These are phyloP conservation scores for Drosophila albomicans DNA, from an alignment of 1,140 invertebrate genomes.

Conservation along the genomic window DNA sequence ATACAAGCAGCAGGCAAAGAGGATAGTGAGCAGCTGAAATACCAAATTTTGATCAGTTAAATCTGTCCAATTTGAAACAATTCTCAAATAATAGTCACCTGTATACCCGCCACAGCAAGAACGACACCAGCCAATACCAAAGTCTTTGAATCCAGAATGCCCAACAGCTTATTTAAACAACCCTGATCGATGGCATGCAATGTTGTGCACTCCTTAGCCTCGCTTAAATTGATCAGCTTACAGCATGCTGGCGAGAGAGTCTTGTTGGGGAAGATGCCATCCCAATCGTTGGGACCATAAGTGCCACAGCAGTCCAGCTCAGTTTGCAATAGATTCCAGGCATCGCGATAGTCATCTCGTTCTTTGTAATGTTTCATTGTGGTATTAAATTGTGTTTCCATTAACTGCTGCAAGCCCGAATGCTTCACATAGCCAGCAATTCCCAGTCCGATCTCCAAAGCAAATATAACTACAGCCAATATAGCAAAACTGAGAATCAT, in stretches of 20 bases:
- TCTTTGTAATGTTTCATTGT: conserved; percentile 89
- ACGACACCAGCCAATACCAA: conserved; percentile 91
- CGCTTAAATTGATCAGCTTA: conserved; percentile 86
- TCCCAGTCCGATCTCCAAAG: conserved; percentile 93
- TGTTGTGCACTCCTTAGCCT: conserved; percentile 86
- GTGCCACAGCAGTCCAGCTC: conserved; percentile 94
- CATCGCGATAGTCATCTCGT: conserved; percentile 87
- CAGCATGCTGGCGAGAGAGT: conserved; percentile 90
- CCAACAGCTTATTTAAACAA: conserved; percentile 89
- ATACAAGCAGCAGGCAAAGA: conserved; percentile 95
- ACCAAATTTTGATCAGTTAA: conserved; percentile 21
- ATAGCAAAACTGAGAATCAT: conserved; percentile 96
- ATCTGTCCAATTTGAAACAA: not conserved
- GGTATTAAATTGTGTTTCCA: conserved; percentile 88
- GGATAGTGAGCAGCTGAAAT: conserved; percentile 93
- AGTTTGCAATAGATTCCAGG: conserved; percentile 92
- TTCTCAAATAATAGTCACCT: conserved; percentile 85
- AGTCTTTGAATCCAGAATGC: conserved; percentile 89
- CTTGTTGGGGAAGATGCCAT: conserved; percentile 86
- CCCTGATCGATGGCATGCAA: conserved; percentile 86
- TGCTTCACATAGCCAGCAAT: conserved; percentile 94
- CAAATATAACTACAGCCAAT: conserved; percentile 92
- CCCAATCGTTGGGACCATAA: conserved; percentile 89
- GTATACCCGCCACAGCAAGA: conserved; percentile 91
- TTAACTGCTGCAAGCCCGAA: conserved; percentile 88